phyloP scores from a whole-genome alignment of 2,888 invertebrate species.

The Alsophila aescularia region DNA sequence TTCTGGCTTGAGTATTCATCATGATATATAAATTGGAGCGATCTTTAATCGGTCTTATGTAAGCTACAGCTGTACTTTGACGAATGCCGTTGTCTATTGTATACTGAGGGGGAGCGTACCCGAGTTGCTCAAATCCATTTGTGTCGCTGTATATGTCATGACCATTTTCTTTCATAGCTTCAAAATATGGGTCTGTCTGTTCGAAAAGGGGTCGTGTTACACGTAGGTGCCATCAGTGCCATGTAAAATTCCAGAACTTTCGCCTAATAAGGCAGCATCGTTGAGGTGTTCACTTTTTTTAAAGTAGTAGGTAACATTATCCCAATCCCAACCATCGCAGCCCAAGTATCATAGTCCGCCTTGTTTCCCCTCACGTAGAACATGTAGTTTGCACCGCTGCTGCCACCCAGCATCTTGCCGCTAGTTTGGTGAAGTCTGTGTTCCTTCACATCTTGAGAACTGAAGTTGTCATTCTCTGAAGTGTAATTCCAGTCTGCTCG shows the following conservation, averaged over 20 bases:
- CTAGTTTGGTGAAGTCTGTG: constrained; percentile 71
- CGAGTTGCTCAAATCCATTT: constrained; percentile 55
- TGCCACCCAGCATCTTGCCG: constrained; percentile 87
- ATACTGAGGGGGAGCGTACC: constrained; percentile 49
- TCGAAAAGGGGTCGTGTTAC: constrained; percentile 54
- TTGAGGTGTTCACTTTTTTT: constrained; percentile 54
- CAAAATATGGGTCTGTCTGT: constrained; percentile 59
- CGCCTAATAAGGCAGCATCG: constrained; percentile 34
- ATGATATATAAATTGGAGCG: constrained; percentile 56
- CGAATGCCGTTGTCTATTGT: constrained; percentile 45
- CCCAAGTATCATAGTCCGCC: constrained; percentile 87
- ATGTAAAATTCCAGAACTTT: constrained; percentile 57
- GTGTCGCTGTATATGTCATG: constrained; percentile 48
- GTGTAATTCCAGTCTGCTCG: constrained; percentile 86
- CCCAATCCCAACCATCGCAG: constrained; percentile 66
- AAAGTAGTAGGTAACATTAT: constrained; percentile 55
- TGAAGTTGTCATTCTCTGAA: constrained; percentile 51
- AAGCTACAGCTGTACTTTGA: constrained; percentile 54
- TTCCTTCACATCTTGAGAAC: constrained; percentile 47
- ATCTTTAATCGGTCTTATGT: constrained; percentile 50
- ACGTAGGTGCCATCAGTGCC: constrained; percentile 47
- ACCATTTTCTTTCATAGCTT: constrained; percentile 55
- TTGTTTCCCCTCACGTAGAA: constrained; percentile 86
- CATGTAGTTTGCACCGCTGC: constrained; percentile 87
- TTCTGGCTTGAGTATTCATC: constrained; percentile 53